phyloP scores from a whole-genome alignment of 2,888 invertebrate genomes.

The Thalpophila matura region DNA sequence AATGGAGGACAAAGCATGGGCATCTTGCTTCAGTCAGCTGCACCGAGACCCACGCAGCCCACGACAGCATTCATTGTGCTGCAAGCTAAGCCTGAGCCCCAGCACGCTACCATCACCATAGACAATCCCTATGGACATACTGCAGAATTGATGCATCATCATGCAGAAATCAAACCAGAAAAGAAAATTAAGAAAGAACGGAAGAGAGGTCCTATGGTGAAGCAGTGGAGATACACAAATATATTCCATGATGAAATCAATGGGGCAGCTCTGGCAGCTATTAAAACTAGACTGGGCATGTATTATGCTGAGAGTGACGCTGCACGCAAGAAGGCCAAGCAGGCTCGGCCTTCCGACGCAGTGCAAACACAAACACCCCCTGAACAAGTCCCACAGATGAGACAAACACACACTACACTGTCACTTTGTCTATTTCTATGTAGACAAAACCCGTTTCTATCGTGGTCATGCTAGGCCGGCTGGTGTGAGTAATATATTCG shows the following conservation, averaged over 20 bases:
- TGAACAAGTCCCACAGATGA: conserved; percentile 77
- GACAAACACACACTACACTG: conserved; percentile 85
- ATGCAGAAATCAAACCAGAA: conserved; percentile 67
- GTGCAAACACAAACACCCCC: conserved; percentile 78
- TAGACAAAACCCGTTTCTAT: too few relatives aligned
- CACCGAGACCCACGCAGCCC: conserved; percentile 80
- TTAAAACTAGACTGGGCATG: conserved; percentile 89
- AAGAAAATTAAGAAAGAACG: conserved; percentile 85
- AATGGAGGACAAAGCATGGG: conserved; percentile 86
- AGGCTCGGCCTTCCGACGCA: conserved; percentile 77
- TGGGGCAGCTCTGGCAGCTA: conserved; percentile 87
- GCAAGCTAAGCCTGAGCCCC: conserved; percentile 84
- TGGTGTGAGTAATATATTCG: too few relatives aligned
- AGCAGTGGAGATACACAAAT: conserved; percentile 90
- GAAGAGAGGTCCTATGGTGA: conserved; percentile 86
- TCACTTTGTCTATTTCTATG: too few relatives aligned
- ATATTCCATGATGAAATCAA: conserved; percentile 91
- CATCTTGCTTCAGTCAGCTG: conserved; percentile 82
- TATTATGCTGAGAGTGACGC: conserved; percentile 89
- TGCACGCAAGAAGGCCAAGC: conserved; percentile 86
- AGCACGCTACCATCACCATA: conserved; percentile 76
- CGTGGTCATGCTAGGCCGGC: too few relatives aligned
- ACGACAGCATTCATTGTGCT: conserved; percentile 85
- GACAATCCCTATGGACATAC: conserved; percentile 75
- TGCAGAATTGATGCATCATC: conserved; percentile 68